These are phyloP conservation scores for Panagrolaimus sp. DNA, from an alignment of 1,140 invertebrate genomes.

Conservation along the genomic window DNA sequence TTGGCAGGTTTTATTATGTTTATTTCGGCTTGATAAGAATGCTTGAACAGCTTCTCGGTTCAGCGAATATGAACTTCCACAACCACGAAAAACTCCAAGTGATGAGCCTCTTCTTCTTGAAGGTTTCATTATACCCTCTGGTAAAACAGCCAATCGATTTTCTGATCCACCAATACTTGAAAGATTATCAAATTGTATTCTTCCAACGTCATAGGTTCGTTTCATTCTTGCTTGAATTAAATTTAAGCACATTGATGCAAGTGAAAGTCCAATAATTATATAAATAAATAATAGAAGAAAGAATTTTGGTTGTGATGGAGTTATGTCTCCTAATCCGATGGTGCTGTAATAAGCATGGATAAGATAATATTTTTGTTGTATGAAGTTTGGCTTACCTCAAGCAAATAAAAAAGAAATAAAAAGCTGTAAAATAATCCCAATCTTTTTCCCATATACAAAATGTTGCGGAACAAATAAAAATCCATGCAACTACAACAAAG, in stretches of 20 bases:
- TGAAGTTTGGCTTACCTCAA: constrained; percentile 27
- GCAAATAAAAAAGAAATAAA: constrained; percentile 85
- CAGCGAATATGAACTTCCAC: constrained; percentile 32
- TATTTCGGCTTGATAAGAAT: constrained; percentile 12
- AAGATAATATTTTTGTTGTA: too few relatives aligned
- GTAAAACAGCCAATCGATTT: constrained; percentile 16
- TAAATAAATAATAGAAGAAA: constrained; percentile 88
- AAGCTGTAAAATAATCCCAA: constrained; percentile 78
- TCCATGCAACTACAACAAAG: constrained; percentile 45
- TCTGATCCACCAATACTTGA: constrained; percentile 22
- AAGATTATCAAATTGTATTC: neutral
- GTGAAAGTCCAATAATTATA: constrained; percentile 81
- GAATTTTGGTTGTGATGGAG: constrained; percentile 69
- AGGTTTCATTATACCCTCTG: neutral
- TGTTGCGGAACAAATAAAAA: constrained; percentile 44
- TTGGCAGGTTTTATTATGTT: constrained; percentile 30
- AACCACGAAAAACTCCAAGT: constrained; percentile 16
- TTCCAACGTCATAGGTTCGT: constrained; percentile 37
- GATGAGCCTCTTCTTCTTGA: neutral
- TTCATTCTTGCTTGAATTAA: constrained; percentile 71
- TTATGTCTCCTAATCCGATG: constrained; percentile 49
- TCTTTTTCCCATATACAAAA: constrained; percentile 65
- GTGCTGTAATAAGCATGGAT: constrained; percentile 37
- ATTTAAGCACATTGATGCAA: constrained; percentile 94
- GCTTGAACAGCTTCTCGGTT: constrained; percentile 36